Evolutionary conservation across 1,140 invertebrate species (phyloP).

Genomic region (Anoplophora glabripennis): DNA sequence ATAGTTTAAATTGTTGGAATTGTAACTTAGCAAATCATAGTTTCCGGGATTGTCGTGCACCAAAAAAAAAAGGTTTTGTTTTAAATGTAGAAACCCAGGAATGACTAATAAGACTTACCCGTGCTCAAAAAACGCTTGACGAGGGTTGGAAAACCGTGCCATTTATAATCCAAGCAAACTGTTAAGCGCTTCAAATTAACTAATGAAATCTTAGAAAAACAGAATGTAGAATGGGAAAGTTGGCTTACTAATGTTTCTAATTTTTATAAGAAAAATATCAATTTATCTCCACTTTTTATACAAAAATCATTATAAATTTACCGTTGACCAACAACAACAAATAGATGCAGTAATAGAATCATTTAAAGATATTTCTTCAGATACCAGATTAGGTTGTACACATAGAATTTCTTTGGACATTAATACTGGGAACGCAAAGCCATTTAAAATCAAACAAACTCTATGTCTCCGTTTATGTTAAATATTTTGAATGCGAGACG

Average conservation of each 20-base stretch:
- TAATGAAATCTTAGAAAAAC: neutral
- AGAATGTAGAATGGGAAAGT: neutral
- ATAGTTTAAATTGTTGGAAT: conserved; percentile 3
- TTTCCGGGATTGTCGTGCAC: neutral
- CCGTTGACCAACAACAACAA: too few relatives aligned
- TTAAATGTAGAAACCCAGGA: neutral
- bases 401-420: neutral
- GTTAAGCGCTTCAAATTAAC: neutral
- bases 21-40: conserved; percentile 4
- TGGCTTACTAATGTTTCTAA: neutral
- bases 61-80: conserved; percentile 1
- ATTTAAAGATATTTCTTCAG: too few relatives aligned
- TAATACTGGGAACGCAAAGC: conserved; percentile 14
- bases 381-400: too few relatives aligned
- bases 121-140: conserved; percentile 1
- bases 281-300: neutral
- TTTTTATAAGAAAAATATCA: conserved; percentile 1
- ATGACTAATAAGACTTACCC: neutral
- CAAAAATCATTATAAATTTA: neutral
- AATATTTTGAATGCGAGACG: neutral
- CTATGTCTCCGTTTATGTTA: conserved; percentile 3
- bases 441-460: conserved; percentile 13
- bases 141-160: neutral
- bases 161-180: neutral
- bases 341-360: too few relatives aligned